A percentile compares a stretch with the other conserved stretches of the same genome.
Conservation (phyloP, 2,113 vertebrate species). For the Falco punctatus region DNA sequence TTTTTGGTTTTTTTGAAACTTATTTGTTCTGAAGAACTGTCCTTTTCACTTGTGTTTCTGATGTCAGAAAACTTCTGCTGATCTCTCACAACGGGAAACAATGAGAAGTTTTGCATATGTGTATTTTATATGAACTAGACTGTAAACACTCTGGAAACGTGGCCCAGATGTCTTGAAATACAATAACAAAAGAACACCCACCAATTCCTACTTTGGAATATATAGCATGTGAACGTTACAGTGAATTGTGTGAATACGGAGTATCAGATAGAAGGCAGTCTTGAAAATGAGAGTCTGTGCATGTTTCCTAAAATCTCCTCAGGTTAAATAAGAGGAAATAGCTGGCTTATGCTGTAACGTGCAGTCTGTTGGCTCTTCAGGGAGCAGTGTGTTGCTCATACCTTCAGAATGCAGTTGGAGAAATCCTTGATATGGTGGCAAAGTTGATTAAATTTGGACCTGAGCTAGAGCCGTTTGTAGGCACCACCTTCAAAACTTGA, state of each 20-base stretch:
- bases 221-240: neutral
- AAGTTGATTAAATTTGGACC: neutral
- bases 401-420: neutral
- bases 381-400: neutral
- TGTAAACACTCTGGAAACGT: neutral
- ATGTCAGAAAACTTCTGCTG: neutral
- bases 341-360: neutral
- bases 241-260: neutral
- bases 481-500: neutral
- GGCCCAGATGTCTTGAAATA: neutral
- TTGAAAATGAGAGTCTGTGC: neutral
- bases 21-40: neutral
- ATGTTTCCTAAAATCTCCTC: neutral
- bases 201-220: neutral
- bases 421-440: neutral
- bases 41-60: neutral
- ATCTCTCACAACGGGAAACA: neutral
- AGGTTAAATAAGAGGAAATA: neutral
- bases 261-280: neutral
- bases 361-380: neutral
- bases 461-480: neutral
- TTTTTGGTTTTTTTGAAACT: neutral
- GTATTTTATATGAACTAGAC: neutral
- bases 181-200: neutral
- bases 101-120: neutral